Evolutionary conservation across 2,888 invertebrate genomes (phyloP), one percentile per base, ranked within the genome.

Genomic region (Parnassius mnemosyne): DNA sequence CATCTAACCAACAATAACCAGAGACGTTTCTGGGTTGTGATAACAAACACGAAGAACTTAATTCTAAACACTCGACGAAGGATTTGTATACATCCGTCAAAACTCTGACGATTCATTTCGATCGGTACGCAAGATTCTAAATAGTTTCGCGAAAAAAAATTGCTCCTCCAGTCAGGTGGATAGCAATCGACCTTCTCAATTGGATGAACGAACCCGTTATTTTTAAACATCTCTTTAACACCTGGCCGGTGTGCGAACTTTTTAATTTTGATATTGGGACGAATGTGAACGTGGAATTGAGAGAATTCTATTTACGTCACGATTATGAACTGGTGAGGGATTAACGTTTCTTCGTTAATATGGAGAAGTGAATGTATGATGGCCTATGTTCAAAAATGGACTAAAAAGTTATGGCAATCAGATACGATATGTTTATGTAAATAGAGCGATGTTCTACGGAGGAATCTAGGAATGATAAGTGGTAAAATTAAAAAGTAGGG

Each of bases 61-160:
- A 90, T 87, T 68, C 77, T 85, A 89, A 90, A 90, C 83, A 89
- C 64, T 53, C 89, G 89, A 85, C 72, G 87, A 90, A 72, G 69
- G 89, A 88, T 83, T 75, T 80, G 75, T 83, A 85, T 66, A 84
- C 83, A 81, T 50, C 64, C 68, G 78, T 78, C 79, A 75, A 69
- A 68, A 62, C 25, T 12, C 10, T 9, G 12, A 13, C 46, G 60
- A 71, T 69, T 64, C 64, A 69, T 66, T 66, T 64, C 54, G 62
- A 60, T 59, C 58, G 46, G 60, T 61, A 59, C 43, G 55, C 60
- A 10, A 63, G 63, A 57, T 66, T 68, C 41, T 66, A 69, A 67
- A 68, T 68, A 68, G 63, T 57, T 64, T 58, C 44, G 66, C 65
- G 55, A 67, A 70, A 71, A n/a, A 42, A 60, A 68, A 69, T 66